A percentile compares a stretch with the other conserved stretches of the same genome.
These are phyloP conservation scores for Andrena camellia DNA, from an alignment of 2,888 invertebrate species.

Conservation along the genomic window DNA sequence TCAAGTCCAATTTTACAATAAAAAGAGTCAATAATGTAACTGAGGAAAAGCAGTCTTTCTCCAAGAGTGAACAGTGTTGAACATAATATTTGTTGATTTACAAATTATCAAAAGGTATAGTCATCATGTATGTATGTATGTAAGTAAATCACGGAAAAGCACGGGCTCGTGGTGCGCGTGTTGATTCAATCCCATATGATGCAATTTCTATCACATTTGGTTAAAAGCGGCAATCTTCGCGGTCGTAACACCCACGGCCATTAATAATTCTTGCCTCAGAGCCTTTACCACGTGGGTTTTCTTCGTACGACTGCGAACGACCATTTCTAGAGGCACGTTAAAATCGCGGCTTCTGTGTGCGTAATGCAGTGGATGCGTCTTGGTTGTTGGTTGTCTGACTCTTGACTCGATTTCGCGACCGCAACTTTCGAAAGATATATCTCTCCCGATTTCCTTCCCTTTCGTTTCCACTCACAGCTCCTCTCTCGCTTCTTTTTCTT, in stretches of 20 bases:
- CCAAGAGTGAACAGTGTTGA: neutral
- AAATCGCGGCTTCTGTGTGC: conserved; percentile 81
- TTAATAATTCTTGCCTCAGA: conserved; percentile 63
- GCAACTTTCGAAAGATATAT: conserved; percentile 79
- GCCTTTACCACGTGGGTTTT: conserved; percentile 49
- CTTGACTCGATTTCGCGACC: conserved; percentile 82
- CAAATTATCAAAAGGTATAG: neutral
- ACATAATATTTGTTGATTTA: neutral
- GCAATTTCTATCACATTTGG: conserved; percentile 53
- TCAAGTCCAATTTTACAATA: too few species aligned
- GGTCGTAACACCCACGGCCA: conserved; percentile 52
- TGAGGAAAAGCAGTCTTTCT: neutral
- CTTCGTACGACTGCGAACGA: conserved; percentile 55
- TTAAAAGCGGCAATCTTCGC: conserved; percentile 61
- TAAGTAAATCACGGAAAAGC: neutral
- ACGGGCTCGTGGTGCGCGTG: neutral
- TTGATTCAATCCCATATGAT: conserved; percentile 46
- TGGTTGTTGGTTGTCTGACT: conserved; percentile 77
- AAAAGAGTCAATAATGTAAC: neutral
- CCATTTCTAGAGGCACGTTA: conserved; percentile 75
- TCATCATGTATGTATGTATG: neutral
- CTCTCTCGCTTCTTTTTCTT: conserved; percentile 59
- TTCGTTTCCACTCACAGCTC: conserved; percentile 58
- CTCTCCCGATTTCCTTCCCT: conserved; percentile 75
- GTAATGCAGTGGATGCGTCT: conserved; percentile 80